Base-by-base conservation (phyloP, 2,113 vertebrate genomes). In the Nesogale talazaci region DNA sequence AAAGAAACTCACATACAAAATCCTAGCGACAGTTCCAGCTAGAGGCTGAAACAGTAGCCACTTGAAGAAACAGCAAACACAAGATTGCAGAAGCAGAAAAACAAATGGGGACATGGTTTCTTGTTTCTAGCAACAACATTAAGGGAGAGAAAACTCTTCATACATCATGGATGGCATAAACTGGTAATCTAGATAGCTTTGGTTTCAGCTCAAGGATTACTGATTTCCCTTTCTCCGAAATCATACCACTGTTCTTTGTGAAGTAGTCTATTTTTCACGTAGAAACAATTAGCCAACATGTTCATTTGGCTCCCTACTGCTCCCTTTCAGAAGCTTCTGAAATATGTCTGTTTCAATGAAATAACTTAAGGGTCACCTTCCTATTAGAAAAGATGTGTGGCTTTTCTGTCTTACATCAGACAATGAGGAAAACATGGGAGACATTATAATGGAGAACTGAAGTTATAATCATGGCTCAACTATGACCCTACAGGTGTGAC, bases 331-430 rank as follows among this genome's bases (percentile, higher is more conserved):
- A 93, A 92, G 70, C 88, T 86, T 94, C 88, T 89, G 40, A 93
- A 94, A 80, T 63, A 12, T 25, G 81, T 92, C 38, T 95, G 63
- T 90, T 96, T 90, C 52, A 63, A 20, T 91, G 86, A 96, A 95
- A 94, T 59, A 79, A 10, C 31, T 79, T 78, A 25, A n/a, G 89
- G 63, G 87, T 80, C 91, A 96, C 92, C 83, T 57, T 83, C 94
- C 84, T 91, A n/a, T 94, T 90, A 88, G n/a, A 89, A 89, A 94
- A 63, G 94, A 90, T 84, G 75, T 88, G 85, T 94, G 89, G 82
- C 91, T 96, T 94, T 78, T 91, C 82, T 94, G 78, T 88, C 57
- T 91, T 93, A 85, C 89, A 94, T 90, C 70, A 94, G 57, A 83
- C 77, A 96, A 75, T 70, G 79, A 91, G 70, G 67, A 85, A 95